Evolutionary conservation across 2,888 invertebrate species (phyloP).

Genomic region (Macrosoma leucophasiata): DNA sequence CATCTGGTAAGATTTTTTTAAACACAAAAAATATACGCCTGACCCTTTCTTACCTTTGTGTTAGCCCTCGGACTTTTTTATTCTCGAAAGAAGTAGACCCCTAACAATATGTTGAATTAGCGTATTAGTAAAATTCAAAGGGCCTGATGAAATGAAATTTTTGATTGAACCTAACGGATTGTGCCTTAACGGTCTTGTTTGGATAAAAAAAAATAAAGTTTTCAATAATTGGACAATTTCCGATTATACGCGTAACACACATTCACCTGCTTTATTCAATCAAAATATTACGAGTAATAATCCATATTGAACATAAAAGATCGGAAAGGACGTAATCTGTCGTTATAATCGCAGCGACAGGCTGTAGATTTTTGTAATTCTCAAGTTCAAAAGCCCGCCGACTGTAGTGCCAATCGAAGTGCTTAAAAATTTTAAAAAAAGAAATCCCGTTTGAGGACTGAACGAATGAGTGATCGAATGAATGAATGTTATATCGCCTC

Average conservation of each 20-base stretch:
- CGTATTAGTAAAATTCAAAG: slow-evolving; percentile 71
- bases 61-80: slow-evolving; percentile 67
- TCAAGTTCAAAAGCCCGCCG: slow-evolving; percentile 56
- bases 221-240: slow-evolving; percentile 18
- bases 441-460: slow-evolving; percentile 39
- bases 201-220: too few relatives aligned
- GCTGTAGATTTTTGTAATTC: slow-evolving; percentile 34
- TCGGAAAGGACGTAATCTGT: slow-evolving; percentile 31
- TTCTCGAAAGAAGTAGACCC: slow-evolving; percentile 50
- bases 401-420: slow-evolving; percentile 65
- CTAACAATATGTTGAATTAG: slow-evolving; percentile 72
- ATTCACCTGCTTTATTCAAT: slow-evolving; percentile 18
- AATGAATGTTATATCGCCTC: slow-evolving; percentile 53
- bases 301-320: slow-evolving; percentile 11
- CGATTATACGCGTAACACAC: slow-evolving; percentile 14
- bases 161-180: slow-evolving; percentile 73
- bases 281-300: slow-evolving; percentile 25
- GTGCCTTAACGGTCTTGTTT: slow-evolving; percentile 61
- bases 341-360: slow-evolving; percentile 32
- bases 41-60: slow-evolving; percentile 73
- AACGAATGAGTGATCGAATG: slow-evolving; percentile 47
- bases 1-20: slow-evolving; percentile 72
- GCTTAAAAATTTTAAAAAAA: slow-evolving; percentile 42
- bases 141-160: slow-evolving; percentile 72
- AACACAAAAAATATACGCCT: slow-evolving; percentile 61